Evolutionary conservation across 2,797 vertebrate species (phyloP), one percentile per base, ranked within the genome.

Genomic region (Falco concolor): DNA sequence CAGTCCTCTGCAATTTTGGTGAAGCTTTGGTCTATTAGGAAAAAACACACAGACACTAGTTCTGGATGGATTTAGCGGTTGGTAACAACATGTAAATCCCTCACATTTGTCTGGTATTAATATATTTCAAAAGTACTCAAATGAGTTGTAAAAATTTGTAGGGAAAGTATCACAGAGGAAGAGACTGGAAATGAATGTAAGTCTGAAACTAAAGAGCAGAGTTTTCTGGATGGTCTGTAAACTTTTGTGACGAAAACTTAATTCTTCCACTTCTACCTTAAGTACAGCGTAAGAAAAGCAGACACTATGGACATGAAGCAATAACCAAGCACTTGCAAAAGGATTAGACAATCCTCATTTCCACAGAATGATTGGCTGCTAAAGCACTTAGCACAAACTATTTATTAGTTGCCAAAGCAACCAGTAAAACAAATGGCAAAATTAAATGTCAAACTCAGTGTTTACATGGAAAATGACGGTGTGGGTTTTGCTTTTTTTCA

Each of bases 361-460:
- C 79, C 72, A 91, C 88, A 84, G 85, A 96, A 75, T 6, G 30
- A 96, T 20, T 95, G 91, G 95, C 96, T 94, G 95, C 92, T 92
- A 94, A 96, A 94, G 78, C 84, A 94, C 94, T 95, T 94, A 97
- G 85, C 84, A 84, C 69, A 92, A 94, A 88, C 85, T 97, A 95
- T 97, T 97, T 97, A 94, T 75, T 68, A 61, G 96, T 97, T 92
- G 69, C 97, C 95, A 91, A 84, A 96, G 97, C 89, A 97, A 97
- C 97, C 47, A 74, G 73, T 96, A 87, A 96, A 97, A 97, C 96
- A 98, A 95, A 97, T 76, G 83, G 90, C 74, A 92, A 95, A 97
- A 95, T 63, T 93, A 88, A 95, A 95, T 95, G 92, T 93, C 95
- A 96, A 20, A 42, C 65, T 91, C 53, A 68, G 84, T 97, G 97